These are phyloP conservation scores for Aphrophora alni DNA, from an alignment of 2,888 invertebrate species.

Conservation along the genomic window DNA sequence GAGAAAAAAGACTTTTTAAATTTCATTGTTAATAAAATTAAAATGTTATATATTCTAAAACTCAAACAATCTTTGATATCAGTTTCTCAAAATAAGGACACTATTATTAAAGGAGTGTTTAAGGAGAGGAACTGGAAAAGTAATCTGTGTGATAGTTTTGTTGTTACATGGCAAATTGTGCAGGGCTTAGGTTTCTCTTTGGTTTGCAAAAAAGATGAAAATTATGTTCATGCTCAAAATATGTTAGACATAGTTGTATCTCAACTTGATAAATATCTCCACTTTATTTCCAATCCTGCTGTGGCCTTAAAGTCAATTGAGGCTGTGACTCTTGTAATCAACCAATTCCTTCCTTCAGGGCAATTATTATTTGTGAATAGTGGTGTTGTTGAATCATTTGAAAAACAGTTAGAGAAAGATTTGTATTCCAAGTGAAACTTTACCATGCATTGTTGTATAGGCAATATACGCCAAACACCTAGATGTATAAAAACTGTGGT, in stretches of 20 bases:
- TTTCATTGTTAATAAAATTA: constrained; percentile 27
- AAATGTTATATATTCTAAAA: constrained; percentile 35
- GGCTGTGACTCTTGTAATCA: constrained; percentile 27
- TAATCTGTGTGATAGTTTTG: constrained; percentile 1
- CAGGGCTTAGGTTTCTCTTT: constrained; percentile 35
- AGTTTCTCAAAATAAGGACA: constrained; percentile 29
- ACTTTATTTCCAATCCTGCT: constrained; percentile 30
- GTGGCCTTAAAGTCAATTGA: constrained; percentile 31
- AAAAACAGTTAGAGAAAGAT: constrained; percentile 33
- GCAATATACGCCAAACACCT: too few relatives aligned
- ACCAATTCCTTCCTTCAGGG: constrained; percentile 35
- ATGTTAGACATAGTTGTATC: constrained; percentile 27
- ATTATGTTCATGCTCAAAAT: constrained; percentile 29
- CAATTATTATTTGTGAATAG: constrained; percentile 35
- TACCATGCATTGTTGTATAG: too few relatives aligned
- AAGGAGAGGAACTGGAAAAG: constrained; percentile 35
- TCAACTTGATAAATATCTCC: constrained; percentile 32
- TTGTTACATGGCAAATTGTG: constrained; percentile 37
- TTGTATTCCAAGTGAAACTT: constrained; percentile 25
- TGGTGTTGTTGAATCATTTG: constrained; percentile 26
- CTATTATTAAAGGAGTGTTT: constrained; percentile 32
- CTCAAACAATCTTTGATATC: constrained; percentile 35
- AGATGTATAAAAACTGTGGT: too few relatives aligned
- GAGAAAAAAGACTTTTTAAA: constrained; percentile 37
- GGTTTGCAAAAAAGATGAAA: constrained; percentile 25